Base-by-base conservation (phyloP, 1,140 invertebrate genomes). In the Aphaenogaster ashmeadi region DNA sequence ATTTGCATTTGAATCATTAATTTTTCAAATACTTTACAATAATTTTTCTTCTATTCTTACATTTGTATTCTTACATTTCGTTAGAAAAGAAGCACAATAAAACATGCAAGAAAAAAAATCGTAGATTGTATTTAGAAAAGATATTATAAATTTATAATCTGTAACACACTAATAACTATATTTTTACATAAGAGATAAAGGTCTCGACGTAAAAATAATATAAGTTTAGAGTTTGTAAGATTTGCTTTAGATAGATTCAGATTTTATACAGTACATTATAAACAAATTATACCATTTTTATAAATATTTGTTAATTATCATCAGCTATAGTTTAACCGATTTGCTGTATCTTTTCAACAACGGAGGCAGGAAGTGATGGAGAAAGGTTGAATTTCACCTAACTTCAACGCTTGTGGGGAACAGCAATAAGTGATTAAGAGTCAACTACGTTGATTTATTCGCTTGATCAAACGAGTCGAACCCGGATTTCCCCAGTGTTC, bases 391-490 rank as follows among this genome's bases (percentile, higher is more conserved):
- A 33, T 38, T 38, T 38, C 36, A 9, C 36, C 47, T 9, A 71
- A 47, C 8, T 74, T 54, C 54, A 54, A 44, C 15, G 2, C 33
- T 78, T 47, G 5, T 41, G 13, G 27, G 18, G 18, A n/a, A 62
- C 9, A 13, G 18, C 9, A 50, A 38, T 47, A 41, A 67, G 33
- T 3, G 33, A n/a, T 47, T 27, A 44, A 27, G 75, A 6, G 3
- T 64, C 5, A 33, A 54, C 8, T 79, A 27, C 27, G 56, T 78
- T 67, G 47, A 67, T 67, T 64, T 50, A 52, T 41, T 38, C 77
- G 11, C 27, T 52, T 52, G 36, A 80, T 11, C 44, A 15, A 41
- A 80, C n/a, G 18, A 21, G 27, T 60, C 38, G 36, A 75, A 74
- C 33, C 7, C 50, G 5, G 13, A 27, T 27, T 27, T 27, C 27